Base-by-base conservation (phyloP, 2,888 invertebrate genomes). In the Pecten maximus region DNA sequence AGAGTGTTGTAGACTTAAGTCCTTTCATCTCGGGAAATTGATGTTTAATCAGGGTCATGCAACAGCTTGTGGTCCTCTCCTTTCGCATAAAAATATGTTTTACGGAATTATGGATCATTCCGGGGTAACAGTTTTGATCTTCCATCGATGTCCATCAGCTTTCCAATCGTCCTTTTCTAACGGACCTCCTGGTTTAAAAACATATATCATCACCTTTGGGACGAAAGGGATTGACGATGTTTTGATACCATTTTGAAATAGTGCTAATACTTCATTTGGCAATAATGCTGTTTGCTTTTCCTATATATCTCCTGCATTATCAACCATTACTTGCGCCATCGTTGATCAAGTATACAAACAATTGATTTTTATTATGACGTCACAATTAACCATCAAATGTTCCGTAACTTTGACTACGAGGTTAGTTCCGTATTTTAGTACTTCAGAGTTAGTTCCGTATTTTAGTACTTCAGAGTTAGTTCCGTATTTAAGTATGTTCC, bases 11-110 rank as follows among this genome's bases (percentile, higher is more conserved):
- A n/a, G n/a, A n/a, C n/a, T n/a, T n/a, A n/a, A n/a, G n/a, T 28
- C 86, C 89, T 40, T 89, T 35, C 6, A 89, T n/a, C 39, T 48
- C 89, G 6, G 89, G 86, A 40, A 89, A 89, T 40, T 89, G 89
- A 40, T 19, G n/a, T 19, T 86, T 23, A 40, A 89, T 60, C 12
- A 89, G 23, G 23, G 19, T n/a, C 89, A 87, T 89, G 40, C 86
- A 74, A 23, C 54, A 28, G 44, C 50, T 54, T 54, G 3, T 3
- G 15, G 50, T 54, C 50, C 23, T 54, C 50, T 23, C 50, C 50
- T 54, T 54, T 54, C 15, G 23, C 50, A 54, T 54, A 16, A 54
- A 10, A 54, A 54, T 54, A 54, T 12, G 12, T 16, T 23, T 19
- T 54, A 4, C 50, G 3, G 19, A 54, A 54, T 54, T 10, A 19